Conservation (phyloP, 2,888 invertebrate genomes). For the Orthosia gothica region DNA sequence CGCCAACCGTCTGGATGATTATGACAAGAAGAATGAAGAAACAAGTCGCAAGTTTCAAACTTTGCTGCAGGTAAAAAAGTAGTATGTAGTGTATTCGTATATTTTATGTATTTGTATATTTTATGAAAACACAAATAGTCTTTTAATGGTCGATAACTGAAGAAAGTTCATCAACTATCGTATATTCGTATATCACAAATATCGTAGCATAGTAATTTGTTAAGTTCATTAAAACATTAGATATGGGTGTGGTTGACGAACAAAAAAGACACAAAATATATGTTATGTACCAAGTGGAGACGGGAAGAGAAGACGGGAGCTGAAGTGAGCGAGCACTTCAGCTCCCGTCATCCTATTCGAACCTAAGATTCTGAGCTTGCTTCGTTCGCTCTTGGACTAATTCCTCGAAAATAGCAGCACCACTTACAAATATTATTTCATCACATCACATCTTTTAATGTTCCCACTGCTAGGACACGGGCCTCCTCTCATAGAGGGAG, state of each 20-base stretch:
- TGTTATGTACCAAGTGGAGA: too few species aligned
- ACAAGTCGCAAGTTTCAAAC: slow-evolving; percentile 97
- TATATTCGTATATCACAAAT: not conserved
- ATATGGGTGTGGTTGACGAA: not conserved
- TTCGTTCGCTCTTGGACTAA: too few species aligned
- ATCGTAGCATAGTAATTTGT: not conserved
- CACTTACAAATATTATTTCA: too few species aligned
- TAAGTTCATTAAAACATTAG: not conserved
- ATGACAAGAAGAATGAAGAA: slow-evolving; percentile 97
- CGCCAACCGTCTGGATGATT: slow-evolving; percentile 96
- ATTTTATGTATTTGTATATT: slow-evolving; percentile 36
- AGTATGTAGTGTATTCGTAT: slow-evolving; percentile 54
- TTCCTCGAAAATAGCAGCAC: too few species aligned
- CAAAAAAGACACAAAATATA: too few species aligned
- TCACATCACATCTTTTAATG: too few species aligned
- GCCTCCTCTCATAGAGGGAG: too few species aligned
- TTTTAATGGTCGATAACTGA: not conserved
- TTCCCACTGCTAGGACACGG: too few species aligned
- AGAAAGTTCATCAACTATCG: not conserved
- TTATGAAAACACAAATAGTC: not conserved
- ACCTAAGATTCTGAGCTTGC: too few species aligned
- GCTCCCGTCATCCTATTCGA: too few species aligned
- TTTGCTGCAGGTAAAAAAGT: slow-evolving; percentile 93
- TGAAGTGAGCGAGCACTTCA: too few species aligned
- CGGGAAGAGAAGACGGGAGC: too few species aligned